Evolutionary conservation across 2,888 invertebrate species (phyloP).

Genomic region (Fragum fragum): DNA sequence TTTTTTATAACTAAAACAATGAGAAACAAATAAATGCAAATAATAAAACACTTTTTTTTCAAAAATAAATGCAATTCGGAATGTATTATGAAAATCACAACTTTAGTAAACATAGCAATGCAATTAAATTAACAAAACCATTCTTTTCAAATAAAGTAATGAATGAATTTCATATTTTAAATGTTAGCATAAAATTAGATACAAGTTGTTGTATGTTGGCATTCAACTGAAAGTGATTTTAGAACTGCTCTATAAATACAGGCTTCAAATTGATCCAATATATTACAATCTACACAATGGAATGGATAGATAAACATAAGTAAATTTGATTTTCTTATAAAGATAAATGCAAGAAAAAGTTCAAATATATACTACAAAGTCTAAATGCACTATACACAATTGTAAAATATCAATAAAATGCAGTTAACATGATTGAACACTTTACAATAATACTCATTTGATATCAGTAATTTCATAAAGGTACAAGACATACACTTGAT

Average conservation of each 20-base stretch:
- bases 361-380: background rate
- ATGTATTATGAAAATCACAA: background rate
- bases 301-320: background rate
- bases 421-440: slow-evolving; percentile 21
- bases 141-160: no score
- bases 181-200: no score
- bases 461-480: slow-evolving; percentile 10
- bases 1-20: no score
- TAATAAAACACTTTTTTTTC: background rate
- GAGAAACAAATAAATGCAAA: slow-evolving; percentile 1
- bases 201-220: no score
- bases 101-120: background rate
- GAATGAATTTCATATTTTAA: no score
- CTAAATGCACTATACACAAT: slow-evolving; percentile 11
- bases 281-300: background rate
- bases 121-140: background rate
- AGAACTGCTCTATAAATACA: no score
- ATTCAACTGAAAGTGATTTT: no score
- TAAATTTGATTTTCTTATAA: background rate
- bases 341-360: background rate
- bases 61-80: background rate
- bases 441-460: slow-evolving; percentile 25
- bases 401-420: slow-evolving; percentile 14
- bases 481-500: background rate
- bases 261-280: no score